Evolutionary conservation across 2,797 vertebrate species (phyloP), one percentile per base, ranked within the genome.

Genomic region (Trematomus bernacchii): DNA sequence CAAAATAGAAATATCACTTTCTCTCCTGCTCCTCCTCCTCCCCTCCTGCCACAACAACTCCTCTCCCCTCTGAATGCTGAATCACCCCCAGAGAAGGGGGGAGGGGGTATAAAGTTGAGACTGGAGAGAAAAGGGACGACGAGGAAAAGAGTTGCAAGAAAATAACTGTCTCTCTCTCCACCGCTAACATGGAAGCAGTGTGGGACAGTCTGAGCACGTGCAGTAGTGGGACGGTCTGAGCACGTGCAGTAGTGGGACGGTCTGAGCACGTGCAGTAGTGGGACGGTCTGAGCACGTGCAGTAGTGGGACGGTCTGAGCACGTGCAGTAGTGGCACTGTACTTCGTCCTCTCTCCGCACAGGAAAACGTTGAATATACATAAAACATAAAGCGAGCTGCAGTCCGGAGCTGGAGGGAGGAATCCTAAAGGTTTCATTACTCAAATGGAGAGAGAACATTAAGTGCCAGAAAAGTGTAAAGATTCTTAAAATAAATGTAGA

Each of bases 1-100:
- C 79, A 80, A 88, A 91, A 93, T 83, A 91, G 79, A 92, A 90
- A 86, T 77, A 86, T 79, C 77, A 81, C 76, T 83, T 82, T 79
- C 77, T 76, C 76, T 48, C 50, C 50, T 47, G 44, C 62, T 53
- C 52, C 66, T n/a, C 19, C 27, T 48, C 13, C 73, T 27, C 64
- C 27, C 21, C 44, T 18, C 12, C 72, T 40, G n/a, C 37, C 30
- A 59, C 55, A 75, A 70, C 71, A 71, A 42, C 73, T 59, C 71
- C 66, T 62, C 53, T 68, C 68, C 58, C 64, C 47, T 23, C 79
- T 58, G 67, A 77, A 71, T 77, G 82, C 85, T 87, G 76, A 86
- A 84, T 84, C 82, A 84, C 81, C 69, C 69, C 23, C 0, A 46
- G 64, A 65, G 3, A 33, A 19, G 51, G 47, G 9, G 8, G 19